These are phyloP conservation scores for Rapana venosa DNA, from an alignment of 2,888 invertebrate genomes.

Conservation along the genomic window DNA sequence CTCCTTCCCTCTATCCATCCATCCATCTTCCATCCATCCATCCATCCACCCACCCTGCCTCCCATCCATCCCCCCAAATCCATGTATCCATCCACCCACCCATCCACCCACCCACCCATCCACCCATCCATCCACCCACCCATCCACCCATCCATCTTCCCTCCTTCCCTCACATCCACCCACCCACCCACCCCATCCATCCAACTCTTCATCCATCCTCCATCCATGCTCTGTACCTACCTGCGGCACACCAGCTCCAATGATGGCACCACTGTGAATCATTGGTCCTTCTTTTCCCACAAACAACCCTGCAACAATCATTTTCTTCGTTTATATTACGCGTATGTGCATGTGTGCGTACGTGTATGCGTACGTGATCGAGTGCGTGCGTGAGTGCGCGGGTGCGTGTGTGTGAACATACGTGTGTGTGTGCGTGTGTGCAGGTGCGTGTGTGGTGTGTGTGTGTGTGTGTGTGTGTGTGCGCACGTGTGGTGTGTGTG, in stretches of 20 bases:
- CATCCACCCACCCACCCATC: background rate
- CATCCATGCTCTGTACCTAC: slow-evolving; percentile 79
- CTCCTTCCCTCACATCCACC: background rate
- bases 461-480: slow-evolving; percentile 30
- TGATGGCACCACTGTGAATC: slow-evolving; percentile 97
- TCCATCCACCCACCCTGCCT: no score
- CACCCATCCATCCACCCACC: background rate
- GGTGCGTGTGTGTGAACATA: background rate
- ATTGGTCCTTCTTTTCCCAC: slow-evolving; percentile 99
- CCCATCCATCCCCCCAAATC: background rate
- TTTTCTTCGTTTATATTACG: background rate
- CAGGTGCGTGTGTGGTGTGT: background rate
- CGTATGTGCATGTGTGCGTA: background rate
- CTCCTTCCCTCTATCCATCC: no score
- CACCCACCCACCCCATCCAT: background rate
- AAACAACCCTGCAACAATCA: slow-evolving; percentile 87
- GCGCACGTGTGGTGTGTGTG: slow-evolving; percentile 1
- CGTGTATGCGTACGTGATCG: background rate
- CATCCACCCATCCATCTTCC: background rate
- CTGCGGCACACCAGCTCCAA: slow-evolving; percentile 97
- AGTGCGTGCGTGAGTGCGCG: background rate
- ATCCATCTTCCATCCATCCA: no score
- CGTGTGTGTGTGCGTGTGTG: background rate
- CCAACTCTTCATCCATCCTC: background rate
- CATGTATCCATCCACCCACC: background rate